Conservation (phyloP, 2,113 vertebrate species). For the Oceanites oceanicus region DNA sequence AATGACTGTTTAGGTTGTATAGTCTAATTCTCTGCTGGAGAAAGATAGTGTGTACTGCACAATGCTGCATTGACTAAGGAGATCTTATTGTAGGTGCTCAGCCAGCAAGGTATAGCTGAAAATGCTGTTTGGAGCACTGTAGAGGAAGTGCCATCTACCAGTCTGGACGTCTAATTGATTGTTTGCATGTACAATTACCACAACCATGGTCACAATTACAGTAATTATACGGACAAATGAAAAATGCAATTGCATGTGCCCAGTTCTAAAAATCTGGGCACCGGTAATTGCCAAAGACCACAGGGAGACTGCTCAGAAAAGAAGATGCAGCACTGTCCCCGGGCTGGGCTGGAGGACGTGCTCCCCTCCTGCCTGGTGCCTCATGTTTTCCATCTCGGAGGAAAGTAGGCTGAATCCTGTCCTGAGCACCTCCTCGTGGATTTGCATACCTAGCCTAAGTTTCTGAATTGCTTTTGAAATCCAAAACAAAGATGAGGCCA, state of each 20-base stretch:
- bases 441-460: not conserved
- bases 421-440: not conserved
- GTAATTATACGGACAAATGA: not conserved
- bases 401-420: not conserved
- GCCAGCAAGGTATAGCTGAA: not conserved
- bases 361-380: not conserved
- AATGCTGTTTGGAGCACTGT: not conserved
- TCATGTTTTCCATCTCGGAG: not conserved
- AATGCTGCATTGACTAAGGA: not conserved
- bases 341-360: accelerated
- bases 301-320: not conserved
- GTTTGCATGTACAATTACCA: not conserved
- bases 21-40: not conserved
- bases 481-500: not conserved
- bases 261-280: not conserved
- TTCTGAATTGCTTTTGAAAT: not conserved
- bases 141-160: not conserved
- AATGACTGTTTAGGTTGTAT: not conserved
- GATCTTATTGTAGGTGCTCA: not conserved
- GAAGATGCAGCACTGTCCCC: not conserved
- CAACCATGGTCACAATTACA: not conserved
- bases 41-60: not conserved
- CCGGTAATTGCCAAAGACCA: not conserved
- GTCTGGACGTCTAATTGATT: not conserved
- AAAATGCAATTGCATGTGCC: not conserved